Conservation (phyloP, 2,113 vertebrate genomes). For the Mellivora capensis region DNA sequence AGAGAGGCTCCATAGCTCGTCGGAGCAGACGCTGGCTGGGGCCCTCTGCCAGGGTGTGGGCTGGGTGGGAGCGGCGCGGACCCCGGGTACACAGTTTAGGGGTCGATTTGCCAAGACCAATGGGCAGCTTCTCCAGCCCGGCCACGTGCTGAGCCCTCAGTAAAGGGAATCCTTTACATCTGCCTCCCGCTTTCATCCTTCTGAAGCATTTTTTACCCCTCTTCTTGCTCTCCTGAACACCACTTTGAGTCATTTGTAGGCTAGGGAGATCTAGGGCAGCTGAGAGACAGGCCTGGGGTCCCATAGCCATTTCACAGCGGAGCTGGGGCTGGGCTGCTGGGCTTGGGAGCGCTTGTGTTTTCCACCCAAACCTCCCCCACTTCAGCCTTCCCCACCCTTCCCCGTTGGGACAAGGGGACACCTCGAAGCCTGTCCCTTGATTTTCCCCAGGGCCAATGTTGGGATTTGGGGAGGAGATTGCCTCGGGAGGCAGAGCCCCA, state of each 20-base stretch:
- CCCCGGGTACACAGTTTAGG: rapidly evolving
- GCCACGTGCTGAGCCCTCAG: background rate
- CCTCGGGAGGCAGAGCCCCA: background rate
- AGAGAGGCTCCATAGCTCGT: background rate
- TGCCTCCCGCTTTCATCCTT: background rate
- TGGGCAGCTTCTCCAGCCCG: rapidly evolving
- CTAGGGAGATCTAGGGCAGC: background rate
- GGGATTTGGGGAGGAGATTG: background rate
- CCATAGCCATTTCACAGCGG: background rate
- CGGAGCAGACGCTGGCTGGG: background rate
- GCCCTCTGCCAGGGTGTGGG: background rate
- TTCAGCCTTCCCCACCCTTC: background rate
- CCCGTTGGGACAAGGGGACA: background rate
- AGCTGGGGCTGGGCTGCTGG: background rate
- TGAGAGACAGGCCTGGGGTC: background rate
- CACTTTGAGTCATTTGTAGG: background rate
- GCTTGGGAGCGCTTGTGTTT: background rate
- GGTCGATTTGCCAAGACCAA: background rate
- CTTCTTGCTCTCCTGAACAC: background rate
- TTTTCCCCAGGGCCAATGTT: background rate
- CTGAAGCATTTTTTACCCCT: background rate
- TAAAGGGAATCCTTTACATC: background rate
- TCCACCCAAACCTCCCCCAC: background rate
- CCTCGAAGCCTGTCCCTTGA: background rate
- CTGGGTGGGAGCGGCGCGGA: background rate